Evolutionary conservation across 2,888 invertebrate species (phyloP), one percentile per base, ranked within the genome.

Genomic region (Athalia rosae): DNA sequence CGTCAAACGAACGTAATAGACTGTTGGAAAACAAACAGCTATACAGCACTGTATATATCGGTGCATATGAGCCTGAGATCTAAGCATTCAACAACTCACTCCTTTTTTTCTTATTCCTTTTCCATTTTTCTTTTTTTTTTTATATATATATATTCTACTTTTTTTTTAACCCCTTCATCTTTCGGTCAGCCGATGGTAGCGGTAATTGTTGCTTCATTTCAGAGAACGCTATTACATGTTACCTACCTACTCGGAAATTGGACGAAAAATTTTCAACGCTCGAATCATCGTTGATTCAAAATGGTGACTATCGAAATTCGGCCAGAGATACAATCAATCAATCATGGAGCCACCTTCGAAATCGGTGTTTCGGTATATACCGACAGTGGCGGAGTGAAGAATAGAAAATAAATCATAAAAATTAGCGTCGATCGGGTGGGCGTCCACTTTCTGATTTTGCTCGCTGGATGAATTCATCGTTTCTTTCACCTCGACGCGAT

Each of bases 1-100:
- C 86, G 88, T 88, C 88, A 88, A 88, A 86, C 84, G 88, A 87
- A 84, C 84, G 82, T 85, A 88, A 88, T 87, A 86, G 86, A 81
- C 87, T 87, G 88, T 88, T 88, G 88, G 88, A 87, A 88, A 88
- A 88, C 88, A 88, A 88, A 87, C 85, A 84, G 80, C 71, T 45
- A 71, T 71, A 58, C 15, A 8, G 15, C 61, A 11, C 53, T 53
- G 28, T 53, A 53, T n/a, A n/a, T 4, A 53, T 11, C 53, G 7
- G 11, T 28, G 28, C 28, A 28, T 28, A 28, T 28, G 28, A 28
- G 28, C 28, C 28, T 28, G 28, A 28, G 28, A 28, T 28, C 28
- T 28, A 2, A 28, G 28, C 28, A 28, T 28, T 28, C 28, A 28
- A 28, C 28, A 28, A 28, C n/a, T 53, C 53, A 3, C 53, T 53